Base-by-base conservation (phyloP, 2,888 invertebrate genomes). In the Nymphalis c-album region DNA sequence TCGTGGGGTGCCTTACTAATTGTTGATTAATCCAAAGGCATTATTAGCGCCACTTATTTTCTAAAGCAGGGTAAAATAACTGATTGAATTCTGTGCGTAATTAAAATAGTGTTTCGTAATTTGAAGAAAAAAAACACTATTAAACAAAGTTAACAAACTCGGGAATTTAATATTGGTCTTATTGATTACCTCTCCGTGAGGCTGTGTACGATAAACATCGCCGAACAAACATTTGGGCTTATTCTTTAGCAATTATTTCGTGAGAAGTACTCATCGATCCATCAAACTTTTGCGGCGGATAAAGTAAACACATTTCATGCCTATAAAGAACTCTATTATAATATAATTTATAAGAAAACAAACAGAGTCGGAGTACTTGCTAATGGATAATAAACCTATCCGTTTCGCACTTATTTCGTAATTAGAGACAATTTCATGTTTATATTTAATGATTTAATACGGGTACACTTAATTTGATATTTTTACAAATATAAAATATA, bases 221-320 rank as follows among this genome's bases (percentile, higher is more conserved):
- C 59, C 62, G 45, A 47, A 47, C 50, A 45, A 64, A 67, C 70
- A 68, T 64, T 62, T 26, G 64, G 64, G 66, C 59, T 10, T 69
- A 70, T 55, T 71, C 71, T 64, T 64, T 70, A 59, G 31, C 58
- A 68, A 71, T 71, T 71, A 68, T 55, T 17, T 55, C 63, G 62
- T 13, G 40, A 40, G 13, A 62, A 67, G 55, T 64, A 48, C 63
- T 65, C 69, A 68, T 67, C 68, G 73, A 71, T 71, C 67, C 51
- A 64, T 63, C 63, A 65, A 70, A 67, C 45, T 72, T 69, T 61
- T 51, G 22, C 64, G 40, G 64, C 53, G 46, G 57, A 47, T 45
- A 51, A 48, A 61, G 59, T 57, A 57, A 57, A 55, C 53, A 57
- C 47, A 67, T 65, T 67, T 58, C 55, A 51, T 64, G 64, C 20